Evolutionary conservation across 2,888 invertebrate species (phyloP), one percentile per base, ranked within the genome.

Genomic region (Copidosoma aretas): DNA sequence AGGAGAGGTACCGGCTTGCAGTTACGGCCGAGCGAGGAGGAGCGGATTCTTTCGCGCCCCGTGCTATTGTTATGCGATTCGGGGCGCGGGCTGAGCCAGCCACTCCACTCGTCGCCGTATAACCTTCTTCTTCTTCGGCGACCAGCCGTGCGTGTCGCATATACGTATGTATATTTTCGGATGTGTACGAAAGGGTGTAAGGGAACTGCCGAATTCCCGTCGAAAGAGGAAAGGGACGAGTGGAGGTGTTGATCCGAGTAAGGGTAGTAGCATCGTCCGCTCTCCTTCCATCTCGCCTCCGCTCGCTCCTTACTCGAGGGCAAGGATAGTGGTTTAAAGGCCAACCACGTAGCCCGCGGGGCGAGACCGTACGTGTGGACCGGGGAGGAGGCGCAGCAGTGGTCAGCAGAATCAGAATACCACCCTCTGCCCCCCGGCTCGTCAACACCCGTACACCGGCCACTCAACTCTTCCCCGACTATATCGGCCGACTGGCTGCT

Each of bases 321-420:
- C 60, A 62, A 71, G 67, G 63, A 73, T 74, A 74, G 74, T 77
- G 77, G 80, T 81, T 81, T 78, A 75, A 79, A 82, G 76, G 81
- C 81, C 77, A 75, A 73, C 77, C 82, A 82, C 82, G 82, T 82
- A 81, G 75, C 74, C 71, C 61, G 67, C 70, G 73, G 76, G 75
- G 62, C 25, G 19, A 61, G 14, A 24, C 24, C 39, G 52, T 62
- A 56, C 69, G 61, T 39, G 12, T 72, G 46, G 51, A 52, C 25
- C 52, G 43, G 39, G 43, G 60, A 5, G 24, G 24, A 71, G 58
- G 53, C 53, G 67, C 41, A 12, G 22, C 81, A 80, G 78, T 71
- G 82, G 82, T 82, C 82, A 82, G 82, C 82, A 82, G 80, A 82
- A 81, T 82, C 81, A 79, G 77, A 81, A 82, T 82, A 81, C 80